phyloP scores from a whole-genome alignment of 2,797 vertebrate species.

The Sciurus vulgaris region DNA sequence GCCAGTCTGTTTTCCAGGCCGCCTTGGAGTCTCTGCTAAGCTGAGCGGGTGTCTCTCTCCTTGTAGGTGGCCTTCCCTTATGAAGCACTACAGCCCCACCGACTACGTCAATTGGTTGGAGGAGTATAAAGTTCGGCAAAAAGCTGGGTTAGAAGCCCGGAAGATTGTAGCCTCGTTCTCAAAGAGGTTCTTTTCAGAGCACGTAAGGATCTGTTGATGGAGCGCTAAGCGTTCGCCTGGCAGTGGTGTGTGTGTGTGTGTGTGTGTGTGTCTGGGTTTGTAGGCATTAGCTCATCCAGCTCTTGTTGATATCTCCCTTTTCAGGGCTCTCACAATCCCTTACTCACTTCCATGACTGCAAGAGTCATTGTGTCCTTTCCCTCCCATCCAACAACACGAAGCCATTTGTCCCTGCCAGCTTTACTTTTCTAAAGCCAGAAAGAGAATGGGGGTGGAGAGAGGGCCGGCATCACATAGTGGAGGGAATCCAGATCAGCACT shows the following conservation, averaged over 20 bases:
- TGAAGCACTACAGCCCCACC: conserved; percentile 95
- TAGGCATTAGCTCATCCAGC: conserved; percentile 55
- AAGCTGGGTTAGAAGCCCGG: conserved; percentile 94
- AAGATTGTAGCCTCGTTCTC: conserved; percentile 96
- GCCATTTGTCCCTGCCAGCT: conserved; percentile 76
- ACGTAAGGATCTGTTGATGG: conserved; percentile 90
- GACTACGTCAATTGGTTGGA: conserved; percentile 95
- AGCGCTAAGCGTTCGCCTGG: neutral
- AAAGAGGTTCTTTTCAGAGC: conserved; percentile 98
- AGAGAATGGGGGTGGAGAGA: conserved; percentile 17
- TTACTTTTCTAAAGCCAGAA: conserved; percentile 74
- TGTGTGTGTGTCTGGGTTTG: neutral
- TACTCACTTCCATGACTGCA: conserved; percentile 7
- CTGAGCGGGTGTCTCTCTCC: conserved; percentile 70
- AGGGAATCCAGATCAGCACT: conserved; percentile 19
- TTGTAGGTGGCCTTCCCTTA: conserved; percentile 96
- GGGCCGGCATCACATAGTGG: neutral
- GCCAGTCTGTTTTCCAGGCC: neutral
- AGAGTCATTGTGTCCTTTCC: conserved; percentile 72
- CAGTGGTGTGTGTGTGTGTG: neutral
- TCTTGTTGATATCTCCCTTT: neutral
- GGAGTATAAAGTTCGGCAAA: conserved; percentile 95
- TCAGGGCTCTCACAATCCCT: conserved; percentile 19
- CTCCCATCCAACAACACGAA: conserved; percentile 51
- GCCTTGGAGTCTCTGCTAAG: conserved; percentile 1